These are phyloP conservation scores for Tethea ocularis DNA, from an alignment of 2,888 invertebrate species.

Conservation along the genomic window DNA sequence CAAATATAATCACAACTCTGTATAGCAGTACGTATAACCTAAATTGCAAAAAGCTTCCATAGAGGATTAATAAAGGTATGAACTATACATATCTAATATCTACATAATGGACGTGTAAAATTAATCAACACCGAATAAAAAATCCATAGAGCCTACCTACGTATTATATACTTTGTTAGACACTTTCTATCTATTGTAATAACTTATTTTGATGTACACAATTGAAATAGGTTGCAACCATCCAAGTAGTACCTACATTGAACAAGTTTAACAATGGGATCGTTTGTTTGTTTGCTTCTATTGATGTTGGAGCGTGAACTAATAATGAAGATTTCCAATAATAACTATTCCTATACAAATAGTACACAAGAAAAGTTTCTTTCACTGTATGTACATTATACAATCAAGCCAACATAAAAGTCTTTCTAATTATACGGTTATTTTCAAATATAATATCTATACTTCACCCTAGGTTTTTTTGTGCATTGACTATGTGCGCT, in stretches of 20 bases:
- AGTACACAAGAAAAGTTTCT: not conserved
- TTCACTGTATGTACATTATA: not conserved
- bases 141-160: not conserved
- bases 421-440: too few relatives aligned
- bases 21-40: too few relatives aligned
- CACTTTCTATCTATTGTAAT: not conserved
- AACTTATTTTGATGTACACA: conserved; percentile 7
- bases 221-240: conserved; percentile 7
- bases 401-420: too few relatives aligned
- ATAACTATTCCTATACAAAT: not conserved
- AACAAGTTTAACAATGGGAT: conserved; percentile 8
- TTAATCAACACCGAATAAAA: not conserved
- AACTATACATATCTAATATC: too few relatives aligned
- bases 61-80: too few relatives aligned
- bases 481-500: too few relatives aligned
- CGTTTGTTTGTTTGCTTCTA: conserved; percentile 7
- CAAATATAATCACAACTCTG: too few relatives aligned
- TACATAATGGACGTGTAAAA: not conserved
- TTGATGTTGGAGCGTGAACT: conserved; percentile 5
- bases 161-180: not conserved
- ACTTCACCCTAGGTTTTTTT: too few relatives aligned
- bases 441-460: not conserved
- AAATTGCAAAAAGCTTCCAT: too few relatives aligned
- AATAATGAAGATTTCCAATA: conserved; percentile 7
- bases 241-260: conserved; percentile 4